phyloP scores from a whole-genome alignment of 2,797 vertebrate species.

The Psittacula echo region DNA sequence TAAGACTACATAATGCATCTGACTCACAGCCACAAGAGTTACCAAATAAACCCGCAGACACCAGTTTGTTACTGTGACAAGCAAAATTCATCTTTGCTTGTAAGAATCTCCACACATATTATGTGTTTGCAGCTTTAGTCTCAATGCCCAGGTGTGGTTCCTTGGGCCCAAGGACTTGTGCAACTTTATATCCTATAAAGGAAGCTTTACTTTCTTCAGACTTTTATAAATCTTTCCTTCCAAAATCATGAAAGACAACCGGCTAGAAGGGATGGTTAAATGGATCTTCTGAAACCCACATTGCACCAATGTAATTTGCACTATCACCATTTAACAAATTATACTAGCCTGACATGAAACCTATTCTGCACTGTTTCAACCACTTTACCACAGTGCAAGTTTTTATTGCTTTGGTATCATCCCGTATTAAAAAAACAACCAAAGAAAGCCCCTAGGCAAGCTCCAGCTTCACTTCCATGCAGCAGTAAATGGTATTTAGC shows the following conservation, averaged over 20 bases:
- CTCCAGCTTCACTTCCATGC: neutral
- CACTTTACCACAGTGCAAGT: neutral
- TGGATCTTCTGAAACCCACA: neutral
- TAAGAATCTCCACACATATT: neutral
- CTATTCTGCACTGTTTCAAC: neutral
- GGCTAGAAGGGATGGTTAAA: neutral
- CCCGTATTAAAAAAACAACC: neutral
- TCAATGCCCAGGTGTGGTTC: neutral
- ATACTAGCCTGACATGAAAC: neutral
- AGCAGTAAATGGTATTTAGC: neutral
- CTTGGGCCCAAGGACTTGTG: neutral
- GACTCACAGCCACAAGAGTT: neutral
- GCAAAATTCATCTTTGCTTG: neutral
- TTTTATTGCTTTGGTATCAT: neutral
- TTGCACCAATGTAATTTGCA: neutral
- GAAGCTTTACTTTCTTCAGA: neutral
- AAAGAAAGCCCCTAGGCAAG: neutral
- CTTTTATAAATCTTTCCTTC: neutral
- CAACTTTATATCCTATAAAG: neutral
- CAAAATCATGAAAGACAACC: neutral
- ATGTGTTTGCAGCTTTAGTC: neutral
- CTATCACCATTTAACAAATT: neutral
- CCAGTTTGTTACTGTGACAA: neutral
- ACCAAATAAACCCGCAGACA: neutral
- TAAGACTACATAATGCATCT: neutral